A percentile compares a stretch with the other conserved stretches of the same genome.
Evolutionary conservation across 2,888 invertebrate species (phyloP).

Genomic region (Cheilosia impressa): DNA sequence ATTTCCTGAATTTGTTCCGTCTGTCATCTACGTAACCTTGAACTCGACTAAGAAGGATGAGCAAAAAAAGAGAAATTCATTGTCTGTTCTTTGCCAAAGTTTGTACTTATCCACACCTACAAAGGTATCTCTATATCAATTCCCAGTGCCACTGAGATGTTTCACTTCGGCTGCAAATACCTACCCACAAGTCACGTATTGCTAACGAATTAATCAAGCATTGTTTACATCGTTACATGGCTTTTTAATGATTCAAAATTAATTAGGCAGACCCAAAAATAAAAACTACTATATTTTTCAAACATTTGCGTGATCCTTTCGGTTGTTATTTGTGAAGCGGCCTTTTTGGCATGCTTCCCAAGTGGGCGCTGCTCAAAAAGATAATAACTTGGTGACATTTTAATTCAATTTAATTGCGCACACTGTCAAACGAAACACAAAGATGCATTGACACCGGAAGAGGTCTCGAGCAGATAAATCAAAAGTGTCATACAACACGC

Average conservation of each 20-base stretch:
- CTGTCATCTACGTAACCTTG: constrained; percentile 43
- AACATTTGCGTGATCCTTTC: constrained; percentile 4
- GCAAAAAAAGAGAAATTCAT: background rate
- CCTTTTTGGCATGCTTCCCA: constrained; percentile 52
- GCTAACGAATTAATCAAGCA: constrained; percentile 59
- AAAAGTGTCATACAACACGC: background rate
- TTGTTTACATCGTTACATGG: constrained; percentile 55
- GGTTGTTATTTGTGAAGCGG: constrained; percentile 20
- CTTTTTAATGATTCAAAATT: constrained; percentile 41
- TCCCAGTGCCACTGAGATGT: constrained; percentile 5
- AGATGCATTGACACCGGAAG: constrained; percentile 50
- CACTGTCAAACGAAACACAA: background rate
- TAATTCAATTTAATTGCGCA: constrained; percentile 50
- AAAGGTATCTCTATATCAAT: background rate
- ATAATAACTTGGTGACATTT: constrained; percentile 42
- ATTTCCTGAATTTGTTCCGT: background rate
- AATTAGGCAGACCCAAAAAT: constrained; percentile 29
- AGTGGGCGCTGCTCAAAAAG: constrained; percentile 1
- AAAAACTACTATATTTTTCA: constrained; percentile 18
- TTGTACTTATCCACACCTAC: background rate
- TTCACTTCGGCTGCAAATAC: constrained; percentile 14
- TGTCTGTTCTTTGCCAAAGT: background rate
- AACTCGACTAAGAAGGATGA: background rate
- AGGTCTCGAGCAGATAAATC: background rate
- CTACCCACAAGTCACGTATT: background rate